Conservation (phyloP, 2,797 vertebrate genomes). For the Ptychobarbus kaznakovi region DNA sequence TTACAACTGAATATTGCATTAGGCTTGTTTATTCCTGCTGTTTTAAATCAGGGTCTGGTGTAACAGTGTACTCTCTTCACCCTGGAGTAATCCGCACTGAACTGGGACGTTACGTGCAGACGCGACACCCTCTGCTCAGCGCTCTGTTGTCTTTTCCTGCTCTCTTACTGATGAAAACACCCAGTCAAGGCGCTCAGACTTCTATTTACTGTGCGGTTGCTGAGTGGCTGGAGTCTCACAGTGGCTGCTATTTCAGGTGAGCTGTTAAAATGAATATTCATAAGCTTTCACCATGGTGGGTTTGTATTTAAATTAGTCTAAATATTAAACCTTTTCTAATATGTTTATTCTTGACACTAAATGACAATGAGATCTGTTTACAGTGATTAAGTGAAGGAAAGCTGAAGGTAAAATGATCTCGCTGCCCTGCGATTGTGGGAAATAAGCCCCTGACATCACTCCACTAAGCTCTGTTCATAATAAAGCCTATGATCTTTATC, state of each 20-base stretch:
- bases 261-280: not conserved
- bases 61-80: conserved; percentile 63
- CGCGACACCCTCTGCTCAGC: conserved; percentile 56
- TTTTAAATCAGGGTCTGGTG: conserved; percentile 56
- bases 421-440: conserved; percentile 79
- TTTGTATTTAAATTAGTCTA: not conserved
- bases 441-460: conserved; percentile 55
- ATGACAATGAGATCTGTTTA: conserved; percentile 6
- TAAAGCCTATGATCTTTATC: too few relatives aligned
- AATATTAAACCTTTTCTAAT: not conserved
- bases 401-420: conserved; percentile 75
- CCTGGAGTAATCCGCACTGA: conserved; percentile 68
- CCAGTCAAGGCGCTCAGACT: conserved; percentile 66
- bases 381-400: conserved; percentile 77
- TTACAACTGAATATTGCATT: not conserved
- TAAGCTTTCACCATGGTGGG: not conserved
- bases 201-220: conserved; percentile 65
- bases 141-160: conserved; percentile 58
- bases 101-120: conserved; percentile 63
- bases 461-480: not conserved
- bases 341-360: not conserved
- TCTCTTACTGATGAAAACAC: conserved; percentile 65
- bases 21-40: not conserved
- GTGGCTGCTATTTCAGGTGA: conserved; percentile 68
- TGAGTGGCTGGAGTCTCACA: conserved; percentile 60